Conservation (phyloP, 2,113 vertebrate genomes). For the Copsychus sechellarum region DNA sequence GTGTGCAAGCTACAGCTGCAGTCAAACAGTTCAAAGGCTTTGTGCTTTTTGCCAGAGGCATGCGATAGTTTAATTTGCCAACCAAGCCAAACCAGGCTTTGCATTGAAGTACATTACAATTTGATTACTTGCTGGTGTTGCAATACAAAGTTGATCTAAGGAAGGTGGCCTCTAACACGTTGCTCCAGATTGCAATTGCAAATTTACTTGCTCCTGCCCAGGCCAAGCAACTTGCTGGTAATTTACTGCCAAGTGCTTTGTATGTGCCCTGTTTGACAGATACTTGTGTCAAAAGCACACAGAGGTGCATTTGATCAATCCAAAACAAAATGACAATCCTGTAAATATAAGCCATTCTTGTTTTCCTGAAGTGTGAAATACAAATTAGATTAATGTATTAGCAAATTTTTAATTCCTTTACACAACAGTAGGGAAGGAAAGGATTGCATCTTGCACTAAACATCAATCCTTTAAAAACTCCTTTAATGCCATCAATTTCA, state of each 20-base stretch:
- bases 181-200: conserved; percentile 45
- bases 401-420: background rate
- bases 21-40: conserved; percentile 59
- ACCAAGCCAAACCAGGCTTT: conserved; percentile 55
- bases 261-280: background rate
- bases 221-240: background rate
- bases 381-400: background rate
- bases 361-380: background rate
- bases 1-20: conserved; percentile 50
- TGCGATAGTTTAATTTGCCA: conserved; percentile 52
- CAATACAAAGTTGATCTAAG: conserved; percentile 57
- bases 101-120: conserved; percentile 49
- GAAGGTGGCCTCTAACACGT: conserved; percentile 49
- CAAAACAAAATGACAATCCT: background rate
- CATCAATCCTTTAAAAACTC: background rate
- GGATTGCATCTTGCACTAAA: background rate
- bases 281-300: background rate
- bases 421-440: background rate
- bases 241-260: background rate
- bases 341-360: background rate
- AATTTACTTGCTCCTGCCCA: conserved; percentile 19
- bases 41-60: conserved; percentile 58
- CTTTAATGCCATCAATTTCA: background rate
- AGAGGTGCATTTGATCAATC: background rate
- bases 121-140: conserved; percentile 58